These are phyloP conservation scores for Petrocephalus sullivani DNA, from an alignment of 2,797 vertebrate genomes.

Conservation along the genomic window DNA sequence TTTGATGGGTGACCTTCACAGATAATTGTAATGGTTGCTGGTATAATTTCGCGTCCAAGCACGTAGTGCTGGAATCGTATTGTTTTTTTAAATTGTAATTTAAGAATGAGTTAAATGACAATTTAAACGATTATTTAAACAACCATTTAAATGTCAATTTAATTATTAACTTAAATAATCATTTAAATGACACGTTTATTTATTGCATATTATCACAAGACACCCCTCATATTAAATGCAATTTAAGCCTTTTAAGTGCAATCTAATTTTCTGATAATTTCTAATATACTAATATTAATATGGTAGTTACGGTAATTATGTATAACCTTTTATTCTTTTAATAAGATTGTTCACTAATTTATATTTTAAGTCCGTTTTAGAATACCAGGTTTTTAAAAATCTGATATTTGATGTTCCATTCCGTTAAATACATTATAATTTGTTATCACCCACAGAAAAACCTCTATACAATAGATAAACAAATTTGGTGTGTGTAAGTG, in stretches of 20 bases:
- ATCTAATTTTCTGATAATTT: neutral
- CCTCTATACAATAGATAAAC: neutral
- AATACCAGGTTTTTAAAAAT: neutral
- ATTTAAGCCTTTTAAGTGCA: neutral
- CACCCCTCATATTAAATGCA: neutral
- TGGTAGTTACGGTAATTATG: neutral
- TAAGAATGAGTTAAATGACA: neutral
- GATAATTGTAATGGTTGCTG: neutral
- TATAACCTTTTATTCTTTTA: neutral
- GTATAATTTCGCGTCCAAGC: neutral
- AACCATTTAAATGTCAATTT: neutral
- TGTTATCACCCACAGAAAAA: neutral
- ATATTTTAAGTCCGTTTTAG: neutral
- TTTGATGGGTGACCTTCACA: neutral
- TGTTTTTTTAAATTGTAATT: neutral
- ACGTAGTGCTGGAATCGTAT: neutral
- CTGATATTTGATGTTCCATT: neutral
- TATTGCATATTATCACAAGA: neutral
- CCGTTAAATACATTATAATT: neutral
- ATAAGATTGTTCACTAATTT: neutral
- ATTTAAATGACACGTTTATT: neutral
- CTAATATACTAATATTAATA: neutral
- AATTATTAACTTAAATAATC: neutral
- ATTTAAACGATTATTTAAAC: neutral
- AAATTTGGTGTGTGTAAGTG: neutral